phyloP scores from a whole-genome alignment of 1,140 invertebrate species.

The Achroia grisella region DNA sequence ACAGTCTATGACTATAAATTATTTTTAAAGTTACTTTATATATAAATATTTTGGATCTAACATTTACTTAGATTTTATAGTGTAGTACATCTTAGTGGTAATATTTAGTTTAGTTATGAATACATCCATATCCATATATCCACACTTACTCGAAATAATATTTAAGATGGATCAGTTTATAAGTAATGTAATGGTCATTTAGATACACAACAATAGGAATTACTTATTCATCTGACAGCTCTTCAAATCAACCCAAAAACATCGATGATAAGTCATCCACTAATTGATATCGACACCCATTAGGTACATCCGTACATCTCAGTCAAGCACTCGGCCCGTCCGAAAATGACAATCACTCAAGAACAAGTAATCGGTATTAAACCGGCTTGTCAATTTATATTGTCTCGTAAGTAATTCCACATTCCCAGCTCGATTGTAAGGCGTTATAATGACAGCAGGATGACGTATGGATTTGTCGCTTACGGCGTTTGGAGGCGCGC shows the following conservation, averaged over 20 bases:
- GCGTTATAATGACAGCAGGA: constrained; percentile 72
- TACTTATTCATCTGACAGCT: too few relatives aligned
- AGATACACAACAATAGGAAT: too few relatives aligned
- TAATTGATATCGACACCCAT: constrained; percentile 17
- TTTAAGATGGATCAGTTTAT: too few relatives aligned
- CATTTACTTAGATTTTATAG: too few relatives aligned
- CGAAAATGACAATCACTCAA: constrained; percentile 26
- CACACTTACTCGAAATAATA: too few relatives aligned
- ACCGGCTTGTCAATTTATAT: constrained; percentile 70
- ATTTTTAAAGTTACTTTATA: too few relatives aligned
- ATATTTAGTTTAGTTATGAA: too few relatives aligned
- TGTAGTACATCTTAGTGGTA: too few relatives aligned
- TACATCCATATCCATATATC: too few relatives aligned
- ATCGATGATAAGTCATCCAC: constrained; percentile 7
- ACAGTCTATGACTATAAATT: too few relatives aligned
- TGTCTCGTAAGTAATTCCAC: constrained; percentile 70
- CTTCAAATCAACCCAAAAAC: background rate
- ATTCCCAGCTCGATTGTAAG: constrained; percentile 66
- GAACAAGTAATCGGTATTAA: constrained; percentile 56
- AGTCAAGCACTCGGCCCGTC: background rate
- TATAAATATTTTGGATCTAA: too few relatives aligned
- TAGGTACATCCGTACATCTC: background rate
- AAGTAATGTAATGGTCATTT: too few relatives aligned
- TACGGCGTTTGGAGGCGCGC: constrained; percentile 69
- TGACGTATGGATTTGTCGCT: constrained; percentile 73